Percentiles rank a stretch among this genome's conserved stretches.
phyloP scores from a whole-genome alignment of 1,140 invertebrate genomes.

The Nephila pilipes region DNA sequence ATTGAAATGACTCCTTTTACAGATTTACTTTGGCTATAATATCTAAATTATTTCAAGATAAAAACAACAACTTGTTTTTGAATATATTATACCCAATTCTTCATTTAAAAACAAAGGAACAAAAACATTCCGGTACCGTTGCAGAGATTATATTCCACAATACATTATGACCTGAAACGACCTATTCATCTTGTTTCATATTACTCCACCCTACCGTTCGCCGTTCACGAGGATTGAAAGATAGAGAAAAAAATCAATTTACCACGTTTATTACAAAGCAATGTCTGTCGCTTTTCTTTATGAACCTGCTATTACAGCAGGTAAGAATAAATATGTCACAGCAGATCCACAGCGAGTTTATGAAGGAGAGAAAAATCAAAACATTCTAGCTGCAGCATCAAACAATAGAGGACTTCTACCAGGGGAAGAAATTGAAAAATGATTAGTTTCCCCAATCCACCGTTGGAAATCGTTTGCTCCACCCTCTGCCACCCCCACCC shows the following conservation, averaged over 20 bases:
- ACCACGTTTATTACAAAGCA: conserved; percentile 22
- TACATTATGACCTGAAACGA: background rate
- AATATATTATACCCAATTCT: background rate
- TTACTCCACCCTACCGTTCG: background rate
- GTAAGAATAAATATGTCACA: conserved; percentile 24
- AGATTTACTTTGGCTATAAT: too few relatives aligned
- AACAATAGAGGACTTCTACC: background rate
- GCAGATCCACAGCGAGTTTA: background rate
- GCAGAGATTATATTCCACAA: background rate
- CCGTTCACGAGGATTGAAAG: background rate
- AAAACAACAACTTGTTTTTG: background rate
- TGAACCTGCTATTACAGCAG: conserved; percentile 20
- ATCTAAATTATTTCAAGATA: too few relatives aligned
- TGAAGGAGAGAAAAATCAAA: conserved; percentile 21
- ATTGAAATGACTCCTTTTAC: too few relatives aligned
- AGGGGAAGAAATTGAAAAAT: conserved; percentile 62
- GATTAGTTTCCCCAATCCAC: conserved; percentile 51
- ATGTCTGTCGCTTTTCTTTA: conserved; percentile 10
- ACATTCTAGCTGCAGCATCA: background rate
- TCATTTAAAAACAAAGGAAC: background rate
- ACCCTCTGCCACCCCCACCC: background rate
- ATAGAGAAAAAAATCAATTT: background rate
- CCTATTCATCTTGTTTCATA: background rate
- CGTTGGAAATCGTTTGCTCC: background rate
- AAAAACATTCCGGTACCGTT: background rate